Evolutionary conservation across 1,140 invertebrate genomes (phyloP).

Genomic region (Brachionus manjavacas): DNA sequence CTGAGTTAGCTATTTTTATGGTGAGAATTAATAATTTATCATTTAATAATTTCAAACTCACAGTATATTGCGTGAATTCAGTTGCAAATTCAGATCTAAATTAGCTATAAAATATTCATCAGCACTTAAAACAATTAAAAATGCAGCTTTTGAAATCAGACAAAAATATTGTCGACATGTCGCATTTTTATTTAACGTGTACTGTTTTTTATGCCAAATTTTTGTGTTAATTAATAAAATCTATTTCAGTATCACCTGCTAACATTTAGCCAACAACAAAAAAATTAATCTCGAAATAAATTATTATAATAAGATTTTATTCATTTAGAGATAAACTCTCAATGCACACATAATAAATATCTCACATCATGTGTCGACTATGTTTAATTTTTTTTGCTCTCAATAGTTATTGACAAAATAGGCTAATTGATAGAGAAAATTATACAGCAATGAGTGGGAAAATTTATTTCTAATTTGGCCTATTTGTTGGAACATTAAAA

Average conservation of each 20-base stretch:
- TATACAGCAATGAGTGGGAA: too few species aligned
- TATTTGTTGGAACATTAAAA: neutral
- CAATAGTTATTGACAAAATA: neutral
- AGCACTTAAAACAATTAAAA: neutral
- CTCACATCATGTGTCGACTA: too few species aligned
- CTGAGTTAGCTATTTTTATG: too few species aligned
- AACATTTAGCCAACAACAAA: neutral
- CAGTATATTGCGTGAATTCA: too few species aligned
- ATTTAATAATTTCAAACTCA: too few species aligned
- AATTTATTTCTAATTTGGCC: too few species aligned
- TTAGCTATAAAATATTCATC: too few species aligned
- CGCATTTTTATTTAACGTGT: neutral
- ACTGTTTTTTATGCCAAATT: neutral
- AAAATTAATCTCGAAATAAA: neutral
- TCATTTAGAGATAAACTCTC: neutral
- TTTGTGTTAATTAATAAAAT: neutral
- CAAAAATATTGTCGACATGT: neutral
- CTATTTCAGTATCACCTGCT: neutral
- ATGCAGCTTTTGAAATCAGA: too few species aligned
- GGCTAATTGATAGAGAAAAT: too few species aligned
- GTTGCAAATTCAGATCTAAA: too few species aligned
- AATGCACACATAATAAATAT: neutral
- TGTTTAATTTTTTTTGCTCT: neutral
- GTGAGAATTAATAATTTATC: too few species aligned
- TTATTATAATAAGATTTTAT: neutral